These are phyloP conservation scores for Aurelia coerulea DNA, from an alignment of 30 jellyfish, hydroid and myxozoan genomes.

Conservation along the genomic window DNA sequence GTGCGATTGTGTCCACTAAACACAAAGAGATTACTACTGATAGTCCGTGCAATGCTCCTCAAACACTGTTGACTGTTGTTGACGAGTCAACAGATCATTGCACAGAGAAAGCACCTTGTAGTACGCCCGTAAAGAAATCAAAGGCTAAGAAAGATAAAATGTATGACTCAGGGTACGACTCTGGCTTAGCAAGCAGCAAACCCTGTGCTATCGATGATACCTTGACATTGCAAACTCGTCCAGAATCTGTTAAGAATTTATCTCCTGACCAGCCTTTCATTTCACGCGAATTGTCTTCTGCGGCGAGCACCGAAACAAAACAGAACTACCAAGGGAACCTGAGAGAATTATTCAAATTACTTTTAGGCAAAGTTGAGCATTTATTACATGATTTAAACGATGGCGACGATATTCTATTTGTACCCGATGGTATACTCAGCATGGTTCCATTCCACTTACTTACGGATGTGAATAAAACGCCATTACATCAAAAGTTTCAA, in stretches of 20 bases:
- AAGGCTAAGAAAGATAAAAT: conserved; percentile 1
- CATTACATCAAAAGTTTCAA: conserved; percentile 26
- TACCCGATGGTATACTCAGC: conserved; percentile 58
- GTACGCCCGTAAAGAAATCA: background rate
- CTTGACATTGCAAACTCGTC: too few species aligned
- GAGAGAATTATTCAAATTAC: conserved; percentile 23
- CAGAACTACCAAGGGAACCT: background rate
- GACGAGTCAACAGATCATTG: too few species aligned
- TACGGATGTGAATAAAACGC: conserved; percentile 24
- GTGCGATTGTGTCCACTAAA: background rate
- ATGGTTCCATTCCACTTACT: conserved; percentile 63
- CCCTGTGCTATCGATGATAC: background rate
- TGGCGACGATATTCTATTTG: background rate
- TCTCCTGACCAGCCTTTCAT: background rate
- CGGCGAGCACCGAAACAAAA: background rate
- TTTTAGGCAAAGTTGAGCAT: conserved; percentile 64
- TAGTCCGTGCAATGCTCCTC: background rate
- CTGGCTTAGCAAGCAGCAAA: background rate
- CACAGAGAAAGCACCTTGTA: background rate
- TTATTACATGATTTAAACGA: conserved; percentile 10
- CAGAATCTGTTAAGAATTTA: too few species aligned
- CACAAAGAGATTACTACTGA: background rate
- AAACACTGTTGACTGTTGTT: background rate
- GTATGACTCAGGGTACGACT: conserved; percentile 58
- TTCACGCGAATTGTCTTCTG: background rate